Evolutionary conservation across 2,888 invertebrate genomes (phyloP).

Genomic region (Augiades crinisus): DNA sequence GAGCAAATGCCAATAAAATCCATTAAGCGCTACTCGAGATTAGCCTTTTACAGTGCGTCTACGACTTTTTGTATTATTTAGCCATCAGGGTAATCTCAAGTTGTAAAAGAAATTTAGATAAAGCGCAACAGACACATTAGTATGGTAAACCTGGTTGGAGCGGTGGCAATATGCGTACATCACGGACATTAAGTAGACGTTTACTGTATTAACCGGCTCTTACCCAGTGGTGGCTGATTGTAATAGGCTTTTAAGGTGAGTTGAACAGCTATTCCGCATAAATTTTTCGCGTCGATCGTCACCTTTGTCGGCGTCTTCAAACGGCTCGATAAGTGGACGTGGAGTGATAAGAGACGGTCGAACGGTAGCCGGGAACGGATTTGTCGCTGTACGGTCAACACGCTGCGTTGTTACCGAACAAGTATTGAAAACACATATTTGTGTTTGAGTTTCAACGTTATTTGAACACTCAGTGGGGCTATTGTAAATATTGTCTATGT

Average conservation of each 20-base stretch:
- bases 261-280: constrained; percentile 44
- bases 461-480: constrained; percentile 35
- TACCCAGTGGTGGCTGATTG: constrained; percentile 32
- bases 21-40: constrained; percentile 27
- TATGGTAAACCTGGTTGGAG: constrained; percentile 6
- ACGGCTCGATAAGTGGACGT: constrained; percentile 63
- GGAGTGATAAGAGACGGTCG: constrained; percentile 57
- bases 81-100: constrained; percentile 25
- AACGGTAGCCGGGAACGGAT: constrained; percentile 72
- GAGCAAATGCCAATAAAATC: constrained; percentile 27
- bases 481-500: constrained; percentile 41
- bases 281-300: constrained; percentile 63
- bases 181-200: constrained; percentile 10
- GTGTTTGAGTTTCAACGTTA: constrained; percentile 37
- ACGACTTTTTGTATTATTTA: constrained; percentile 27
- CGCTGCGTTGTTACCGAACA: constrained; percentile 39
- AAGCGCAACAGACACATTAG: constrained; percentile 20
- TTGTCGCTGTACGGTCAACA: constrained; percentile 76
- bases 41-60: constrained; percentile 24
- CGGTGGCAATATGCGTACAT: constrained; percentile 14
- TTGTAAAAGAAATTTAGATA: constrained; percentile 28
- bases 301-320: constrained; percentile 75
- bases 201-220: constrained; percentile 17
- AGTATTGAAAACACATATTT: constrained; percentile 50
- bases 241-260: constrained; percentile 40